Evolutionary conservation across 2,113 vertebrate genomes (phyloP).

Genomic region (Malurus cyaneus): DNA sequence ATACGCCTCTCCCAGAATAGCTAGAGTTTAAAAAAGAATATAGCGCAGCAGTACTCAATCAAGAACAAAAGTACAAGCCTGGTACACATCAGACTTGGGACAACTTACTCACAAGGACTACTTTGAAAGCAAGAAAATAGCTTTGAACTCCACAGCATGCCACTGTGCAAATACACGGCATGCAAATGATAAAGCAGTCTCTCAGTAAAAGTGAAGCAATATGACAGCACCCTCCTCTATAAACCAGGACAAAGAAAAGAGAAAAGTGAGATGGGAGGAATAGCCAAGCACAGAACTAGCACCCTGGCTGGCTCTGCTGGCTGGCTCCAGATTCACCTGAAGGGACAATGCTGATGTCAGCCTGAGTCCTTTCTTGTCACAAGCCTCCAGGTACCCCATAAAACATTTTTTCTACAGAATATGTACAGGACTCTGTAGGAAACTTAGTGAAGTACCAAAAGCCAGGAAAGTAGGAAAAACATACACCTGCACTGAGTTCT

Average conservation of each 20-base stretch:
- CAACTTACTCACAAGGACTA: not conserved
- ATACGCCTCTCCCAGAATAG: constrained; percentile 58
- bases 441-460: not conserved
- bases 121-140: constrained; percentile 49
- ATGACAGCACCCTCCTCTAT: not conserved
- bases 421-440: not conserved
- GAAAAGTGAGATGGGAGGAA: not conserved
- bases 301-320: not conserved
- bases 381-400: not conserved
- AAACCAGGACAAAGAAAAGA: constrained; percentile 33
- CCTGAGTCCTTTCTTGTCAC: not conserved
- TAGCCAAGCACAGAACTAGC: accelerated
- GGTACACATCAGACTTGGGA: constrained; percentile 22
- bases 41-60: constrained; percentile 41
- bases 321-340: not conserved
- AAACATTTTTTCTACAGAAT: not conserved
- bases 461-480: not conserved
- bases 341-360: not conserved
- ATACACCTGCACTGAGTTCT: not conserved
- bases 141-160: constrained; percentile 24
- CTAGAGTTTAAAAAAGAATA: constrained; percentile 47
- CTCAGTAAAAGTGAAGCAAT: not conserved
- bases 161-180: not conserved
- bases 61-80: constrained; percentile 47
- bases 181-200: not conserved